These are phyloP conservation scores for Drosophila nr. perissopoda DNA, from an alignment of 2,888 invertebrate genomes.

Conservation along the genomic window DNA sequence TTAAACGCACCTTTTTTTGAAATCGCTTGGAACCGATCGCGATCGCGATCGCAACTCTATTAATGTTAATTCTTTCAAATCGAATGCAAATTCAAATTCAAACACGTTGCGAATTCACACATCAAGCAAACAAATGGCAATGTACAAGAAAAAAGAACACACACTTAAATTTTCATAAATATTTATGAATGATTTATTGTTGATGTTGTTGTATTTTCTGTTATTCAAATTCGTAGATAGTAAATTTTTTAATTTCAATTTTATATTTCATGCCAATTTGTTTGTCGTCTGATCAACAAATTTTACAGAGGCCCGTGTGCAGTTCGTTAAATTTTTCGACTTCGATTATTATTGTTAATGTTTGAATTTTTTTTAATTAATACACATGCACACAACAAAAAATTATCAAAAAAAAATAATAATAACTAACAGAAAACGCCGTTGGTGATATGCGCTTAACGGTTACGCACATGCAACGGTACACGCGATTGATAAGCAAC, in stretches of 20 bases:
- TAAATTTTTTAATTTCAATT: constrained; percentile 36
- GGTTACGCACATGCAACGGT: constrained; percentile 55
- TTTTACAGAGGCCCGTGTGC: constrained; percentile 12
- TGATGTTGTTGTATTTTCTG: constrained; percentile 20
- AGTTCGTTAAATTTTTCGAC: constrained; percentile 24
- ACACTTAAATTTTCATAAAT: constrained; percentile 26
- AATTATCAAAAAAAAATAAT: constrained; percentile 41
- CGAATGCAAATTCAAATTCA: constrained; percentile 19
- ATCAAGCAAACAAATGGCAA: constrained; percentile 4
- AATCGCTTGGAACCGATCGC: constrained; percentile 11
- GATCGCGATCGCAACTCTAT: constrained; percentile 14
- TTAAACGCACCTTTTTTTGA: constrained; percentile 41
- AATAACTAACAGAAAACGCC: constrained; percentile 49
- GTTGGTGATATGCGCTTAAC: constrained; percentile 41
- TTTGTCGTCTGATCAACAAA: constrained; percentile 6
- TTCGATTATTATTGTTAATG: constrained; percentile 33
- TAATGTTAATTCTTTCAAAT: constrained; percentile 38
- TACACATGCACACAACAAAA: constrained; percentile 41
- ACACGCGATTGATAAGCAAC: constrained; percentile 66
- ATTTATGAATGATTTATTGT: constrained; percentile 31
- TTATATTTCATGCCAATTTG: constrained; percentile 29
- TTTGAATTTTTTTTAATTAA: constrained; percentile 33
- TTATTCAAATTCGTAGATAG: constrained; percentile 34
- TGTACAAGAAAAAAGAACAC: constrained; percentile 6
- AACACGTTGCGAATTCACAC: constrained; percentile 15